A percentile compares a stretch with the other conserved stretches of the same genome.
These are phyloP conservation scores for Xestia sexstrigata DNA, from an alignment of 2,888 invertebrate genomes.

Conservation along the genomic window DNA sequence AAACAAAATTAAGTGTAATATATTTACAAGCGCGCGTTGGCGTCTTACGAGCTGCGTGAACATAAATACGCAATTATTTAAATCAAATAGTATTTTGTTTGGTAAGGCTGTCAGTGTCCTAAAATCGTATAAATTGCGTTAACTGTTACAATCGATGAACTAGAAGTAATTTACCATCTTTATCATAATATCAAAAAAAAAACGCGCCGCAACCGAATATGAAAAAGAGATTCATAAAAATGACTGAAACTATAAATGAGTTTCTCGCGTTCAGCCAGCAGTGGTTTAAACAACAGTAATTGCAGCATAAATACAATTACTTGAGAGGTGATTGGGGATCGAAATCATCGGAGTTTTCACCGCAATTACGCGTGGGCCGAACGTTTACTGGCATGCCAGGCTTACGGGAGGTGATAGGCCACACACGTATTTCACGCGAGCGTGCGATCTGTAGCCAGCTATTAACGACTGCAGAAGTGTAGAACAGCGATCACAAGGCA, in stretches of 20 bases:
- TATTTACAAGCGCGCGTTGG: conserved; percentile 48
- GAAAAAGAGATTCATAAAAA: conserved; percentile 2
- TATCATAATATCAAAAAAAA: neutral
- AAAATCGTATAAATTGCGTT: conserved; percentile 42
- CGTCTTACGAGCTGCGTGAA: conserved; percentile 54
- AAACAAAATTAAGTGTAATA: conserved; percentile 49
- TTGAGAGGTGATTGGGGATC: conserved; percentile 46
- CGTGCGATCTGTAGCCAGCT: conserved; percentile 30
- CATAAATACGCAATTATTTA: conserved; percentile 58
- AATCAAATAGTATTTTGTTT: conserved; percentile 56
- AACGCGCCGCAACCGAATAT: neutral
- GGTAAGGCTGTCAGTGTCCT: conserved; percentile 30
- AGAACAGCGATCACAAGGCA: conserved; percentile 34
- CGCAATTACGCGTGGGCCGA: conserved; percentile 51
- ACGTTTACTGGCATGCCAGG: conserved; percentile 51
- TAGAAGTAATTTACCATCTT: conserved; percentile 34
- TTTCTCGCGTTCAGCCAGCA: conserved; percentile 18
- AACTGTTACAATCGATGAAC: conserved; percentile 17
- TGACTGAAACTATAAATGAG: neutral
- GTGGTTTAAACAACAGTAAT: conserved; percentile 51
- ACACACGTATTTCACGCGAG: conserved; percentile 62
- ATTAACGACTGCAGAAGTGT: conserved; percentile 44
- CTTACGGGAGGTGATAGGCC: conserved; percentile 63
- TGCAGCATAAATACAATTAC: conserved; percentile 55
- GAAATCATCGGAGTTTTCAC: conserved; percentile 61